phyloP scores from a whole-genome alignment of 2,888 invertebrate genomes.

The Amblyjoppa proteus region DNA sequence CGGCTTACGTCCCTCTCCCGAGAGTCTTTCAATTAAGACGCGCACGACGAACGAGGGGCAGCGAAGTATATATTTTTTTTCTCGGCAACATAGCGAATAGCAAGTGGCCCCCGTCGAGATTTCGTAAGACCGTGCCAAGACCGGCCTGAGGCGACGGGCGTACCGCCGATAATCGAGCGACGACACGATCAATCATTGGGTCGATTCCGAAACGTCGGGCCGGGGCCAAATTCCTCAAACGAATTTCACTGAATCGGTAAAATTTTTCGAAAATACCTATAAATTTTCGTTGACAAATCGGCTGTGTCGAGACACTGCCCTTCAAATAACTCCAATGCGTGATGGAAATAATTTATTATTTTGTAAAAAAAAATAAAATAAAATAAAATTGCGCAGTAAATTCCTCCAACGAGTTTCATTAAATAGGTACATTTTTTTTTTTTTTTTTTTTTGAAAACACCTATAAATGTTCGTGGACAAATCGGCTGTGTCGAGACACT shows the following conservation, averaged over 20 bases:
- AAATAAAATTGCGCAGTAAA: background rate
- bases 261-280: background rate
- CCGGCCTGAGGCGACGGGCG: background rate
- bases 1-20: slow-evolving; percentile 20
- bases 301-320: no score
- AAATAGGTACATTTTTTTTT: background rate
- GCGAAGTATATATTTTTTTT: slow-evolving; percentile 29
- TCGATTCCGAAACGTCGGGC: background rate
- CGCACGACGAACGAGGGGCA: slow-evolving; percentile 6
- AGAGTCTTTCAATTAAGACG: slow-evolving; percentile 44
- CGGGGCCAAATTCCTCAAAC: background rate
- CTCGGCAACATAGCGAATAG: slow-evolving; percentile 29
- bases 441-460: background rate
- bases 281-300: no score
- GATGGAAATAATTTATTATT: no score
- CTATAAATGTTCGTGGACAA: no score
- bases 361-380: background rate
- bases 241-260: background rate
- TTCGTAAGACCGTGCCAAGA: slow-evolving; percentile 42
- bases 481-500: background rate
- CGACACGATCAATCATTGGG: background rate
- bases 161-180: background rate
- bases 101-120: slow-evolving; percentile 21
- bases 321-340: no score
- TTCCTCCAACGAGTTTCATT: background rate